Conservation (phyloP, 30 jellyfish, hydroid and myxozoan species). For the Pelagia noctiluca region DNA sequence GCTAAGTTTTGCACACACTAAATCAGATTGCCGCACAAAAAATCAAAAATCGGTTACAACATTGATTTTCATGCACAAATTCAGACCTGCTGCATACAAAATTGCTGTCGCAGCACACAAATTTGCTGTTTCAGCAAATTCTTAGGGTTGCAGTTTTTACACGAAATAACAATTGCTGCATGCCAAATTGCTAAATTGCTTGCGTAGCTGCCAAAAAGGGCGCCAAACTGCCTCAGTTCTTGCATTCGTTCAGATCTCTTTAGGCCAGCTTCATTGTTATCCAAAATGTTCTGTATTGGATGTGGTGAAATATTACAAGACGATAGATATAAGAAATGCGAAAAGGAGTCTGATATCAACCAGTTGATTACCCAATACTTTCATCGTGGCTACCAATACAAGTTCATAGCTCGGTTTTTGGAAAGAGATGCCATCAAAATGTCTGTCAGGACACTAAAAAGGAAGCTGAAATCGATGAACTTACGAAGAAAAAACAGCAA, state of each 20-base stretch:
- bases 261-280: constrained; percentile 2
- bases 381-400: constrained; percentile 16
- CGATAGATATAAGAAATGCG: not conserved
- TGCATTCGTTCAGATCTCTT: not conserved
- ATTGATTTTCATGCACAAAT: not conserved
- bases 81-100: not conserved
- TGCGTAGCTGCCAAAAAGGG: not conserved
- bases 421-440: constrained; percentile 23
- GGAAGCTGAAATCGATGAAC: constrained; percentile 27
- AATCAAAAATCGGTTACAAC: not conserved
- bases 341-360: constrained; percentile 18
- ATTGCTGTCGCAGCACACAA: not conserved
- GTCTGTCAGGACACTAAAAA: constrained; percentile 39
- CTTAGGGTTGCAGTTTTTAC: too few relatives aligned
- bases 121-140: not conserved
- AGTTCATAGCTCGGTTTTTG: constrained; percentile 7
- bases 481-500: constrained; percentile 15
- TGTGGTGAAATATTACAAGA: constrained; percentile 22
- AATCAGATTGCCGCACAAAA: not conserved
- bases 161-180: not conserved
- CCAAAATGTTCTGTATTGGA: constrained; percentile 9
- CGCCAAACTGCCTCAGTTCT: not conserved
- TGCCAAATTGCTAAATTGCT: not conserved
- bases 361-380: constrained; percentile 10
- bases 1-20: not conserved